Conservation (phyloP, 2,888 invertebrate species). For the Notodonta ziczac region DNA sequence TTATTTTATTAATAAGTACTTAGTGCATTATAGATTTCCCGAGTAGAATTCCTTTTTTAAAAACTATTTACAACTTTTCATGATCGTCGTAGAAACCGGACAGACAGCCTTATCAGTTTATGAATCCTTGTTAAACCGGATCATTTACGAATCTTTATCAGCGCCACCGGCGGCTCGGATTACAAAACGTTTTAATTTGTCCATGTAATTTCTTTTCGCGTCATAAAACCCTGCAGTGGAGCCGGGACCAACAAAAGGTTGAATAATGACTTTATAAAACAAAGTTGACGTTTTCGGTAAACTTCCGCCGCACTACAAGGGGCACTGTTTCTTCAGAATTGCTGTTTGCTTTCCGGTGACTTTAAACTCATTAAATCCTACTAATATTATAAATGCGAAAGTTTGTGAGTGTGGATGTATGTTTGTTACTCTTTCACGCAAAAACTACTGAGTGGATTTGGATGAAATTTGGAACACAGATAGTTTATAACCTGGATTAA, state of each 20-base stretch:
- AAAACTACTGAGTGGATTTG: no score
- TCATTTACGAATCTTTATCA: conserved; percentile 19
- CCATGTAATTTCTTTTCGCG: conserved; percentile 67
- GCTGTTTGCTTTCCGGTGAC: conserved; percentile 59
- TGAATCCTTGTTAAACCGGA: neutral
- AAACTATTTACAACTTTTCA: no score
- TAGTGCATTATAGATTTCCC: no score
- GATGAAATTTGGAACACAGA: no score
- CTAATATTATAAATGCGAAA: no score
- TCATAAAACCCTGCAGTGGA: conserved; percentile 74
- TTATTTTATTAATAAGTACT: no score
- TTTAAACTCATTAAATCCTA: conserved; percentile 10
- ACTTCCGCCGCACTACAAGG: conserved; percentile 68
- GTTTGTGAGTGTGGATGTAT: no score
- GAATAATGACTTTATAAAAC: conserved; percentile 79
- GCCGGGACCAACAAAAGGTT: conserved; percentile 78
- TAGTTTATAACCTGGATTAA: no score
- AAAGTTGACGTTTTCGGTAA: conserved; percentile 77
- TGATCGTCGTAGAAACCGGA: no score
- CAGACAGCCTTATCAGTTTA: no score
- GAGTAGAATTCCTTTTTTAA: no score
- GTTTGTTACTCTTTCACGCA: no score
- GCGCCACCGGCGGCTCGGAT: conserved; percentile 43
- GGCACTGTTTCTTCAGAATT: conserved; percentile 69
- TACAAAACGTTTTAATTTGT: conserved; percentile 67